A percentile compares a stretch with the other conserved stretches of the same genome.
Evolutionary conservation across 2,888 invertebrate species (phyloP).

Genomic region (Sarcophaga subvicina): DNA sequence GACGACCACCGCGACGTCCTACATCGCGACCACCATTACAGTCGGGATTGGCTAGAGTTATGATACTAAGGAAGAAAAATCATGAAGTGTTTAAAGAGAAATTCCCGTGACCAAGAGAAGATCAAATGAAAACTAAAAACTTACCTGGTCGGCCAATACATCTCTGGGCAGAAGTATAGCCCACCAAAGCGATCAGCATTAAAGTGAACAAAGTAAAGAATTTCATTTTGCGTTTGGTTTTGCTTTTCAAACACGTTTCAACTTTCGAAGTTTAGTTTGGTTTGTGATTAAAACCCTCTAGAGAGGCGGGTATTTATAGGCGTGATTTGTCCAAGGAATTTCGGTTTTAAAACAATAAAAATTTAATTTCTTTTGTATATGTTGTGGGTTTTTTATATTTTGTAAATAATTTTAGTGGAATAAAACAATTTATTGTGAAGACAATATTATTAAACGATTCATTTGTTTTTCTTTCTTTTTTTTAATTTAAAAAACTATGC

Average conservation of each 20-base stretch:
- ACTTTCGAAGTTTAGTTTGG: not conserved
- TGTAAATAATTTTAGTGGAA: no score
- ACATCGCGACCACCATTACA: not conserved
- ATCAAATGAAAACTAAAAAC: not conserved
- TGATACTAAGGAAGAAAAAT: not conserved
- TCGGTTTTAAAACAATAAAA: no score
- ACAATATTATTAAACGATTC: no score
- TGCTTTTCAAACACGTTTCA: not conserved
- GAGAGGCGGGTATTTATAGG: no score
- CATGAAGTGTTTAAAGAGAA: no score
- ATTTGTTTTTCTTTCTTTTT: no score
- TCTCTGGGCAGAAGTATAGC: constrained; percentile 22
- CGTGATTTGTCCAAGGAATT: no score
- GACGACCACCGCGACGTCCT: not conserved
- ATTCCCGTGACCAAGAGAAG: no score
- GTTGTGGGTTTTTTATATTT: not conserved
- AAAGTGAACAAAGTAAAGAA: constrained; percentile 21
- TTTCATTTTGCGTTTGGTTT: constrained; percentile 15
- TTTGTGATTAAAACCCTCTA: not conserved
- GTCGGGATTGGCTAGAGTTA: not conserved
- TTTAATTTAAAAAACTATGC: no score
- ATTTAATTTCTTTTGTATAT: no score
- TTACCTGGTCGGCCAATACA: not conserved
- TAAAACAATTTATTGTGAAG: no score
- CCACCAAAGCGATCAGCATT: constrained; percentile 26